phyloP scores from a whole-genome alignment of 2,113 vertebrate species.

The Jacana jacana region DNA sequence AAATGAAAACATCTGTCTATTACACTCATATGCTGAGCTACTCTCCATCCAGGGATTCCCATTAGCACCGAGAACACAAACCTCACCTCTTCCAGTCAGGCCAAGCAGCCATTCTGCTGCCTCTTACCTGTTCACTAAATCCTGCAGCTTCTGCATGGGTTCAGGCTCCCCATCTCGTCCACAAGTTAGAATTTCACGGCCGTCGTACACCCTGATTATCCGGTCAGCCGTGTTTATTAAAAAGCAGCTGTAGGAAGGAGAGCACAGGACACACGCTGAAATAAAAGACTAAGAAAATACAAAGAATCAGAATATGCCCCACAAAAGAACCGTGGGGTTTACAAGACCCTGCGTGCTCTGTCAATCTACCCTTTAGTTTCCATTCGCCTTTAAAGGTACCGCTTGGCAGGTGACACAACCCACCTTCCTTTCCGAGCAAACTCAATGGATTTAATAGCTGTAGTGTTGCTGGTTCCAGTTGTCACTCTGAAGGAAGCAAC shows the following conservation, averaged over 20 bases:
- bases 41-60: too few relatives aligned
- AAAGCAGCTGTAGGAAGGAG: constrained; percentile 84
- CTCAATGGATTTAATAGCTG: constrained; percentile 98
- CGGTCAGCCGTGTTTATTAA: constrained; percentile 97
- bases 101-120: not conserved
- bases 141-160: constrained; percentile 98
- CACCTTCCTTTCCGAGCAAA: constrained; percentile 98
- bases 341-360: too few relatives aligned
- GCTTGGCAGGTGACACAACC: not conserved
- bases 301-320: not conserved
- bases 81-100: not conserved
- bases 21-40: fast-evolving
- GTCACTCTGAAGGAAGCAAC: constrained; percentile 98
- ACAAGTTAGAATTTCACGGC: constrained; percentile 96
- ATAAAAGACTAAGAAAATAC: not conserved
- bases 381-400: not conserved
- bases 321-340: fast-evolving
- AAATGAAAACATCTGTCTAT: fast-evolving
- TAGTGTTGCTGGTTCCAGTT: constrained; percentile 98
- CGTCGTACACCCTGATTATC: constrained; percentile 95
- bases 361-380: not conserved
- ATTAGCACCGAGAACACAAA: not conserved
- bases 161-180: constrained; percentile 95
- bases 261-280: not conserved
- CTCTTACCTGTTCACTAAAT: constrained; percentile 92